Conservation (phyloP, 1,140 invertebrate genomes). For the Caenorhabditis briggsae region DNA sequence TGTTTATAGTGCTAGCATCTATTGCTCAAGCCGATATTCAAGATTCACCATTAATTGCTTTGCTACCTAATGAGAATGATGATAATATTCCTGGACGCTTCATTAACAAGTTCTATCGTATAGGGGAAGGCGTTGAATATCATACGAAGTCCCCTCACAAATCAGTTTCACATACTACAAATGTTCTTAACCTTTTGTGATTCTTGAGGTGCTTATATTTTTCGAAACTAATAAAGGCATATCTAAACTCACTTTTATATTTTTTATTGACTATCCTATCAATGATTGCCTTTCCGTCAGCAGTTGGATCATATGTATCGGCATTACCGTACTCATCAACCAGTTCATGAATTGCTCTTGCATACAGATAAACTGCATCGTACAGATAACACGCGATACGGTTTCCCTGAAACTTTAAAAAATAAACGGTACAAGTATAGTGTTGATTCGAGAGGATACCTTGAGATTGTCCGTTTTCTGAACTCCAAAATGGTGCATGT, state of each 20-base stretch:
- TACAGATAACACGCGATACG: slow-evolving; percentile 95
- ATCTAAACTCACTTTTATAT: slow-evolving; percentile 83
- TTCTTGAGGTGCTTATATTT: too few species aligned
- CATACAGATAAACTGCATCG: slow-evolving; percentile 93
- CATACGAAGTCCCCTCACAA: not conserved
- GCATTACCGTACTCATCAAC: slow-evolving; percentile 81
- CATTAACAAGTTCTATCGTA: slow-evolving; percentile 6
- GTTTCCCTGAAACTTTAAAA: slow-evolving; percentile 82
- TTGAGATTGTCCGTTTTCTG: slow-evolving; percentile 60
- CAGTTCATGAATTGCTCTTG: slow-evolving; percentile 86
- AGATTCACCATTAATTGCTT: not conserved
- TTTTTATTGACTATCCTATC: slow-evolving; percentile 82
- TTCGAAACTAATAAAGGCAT: too few species aligned
- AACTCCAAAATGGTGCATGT: slow-evolving; percentile 72
- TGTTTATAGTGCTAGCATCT: not conserved
- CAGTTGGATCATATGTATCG: slow-evolving; percentile 77
- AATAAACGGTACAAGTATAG: not conserved
- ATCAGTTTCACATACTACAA: too few species aligned
- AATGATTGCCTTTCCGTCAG: slow-evolving; percentile 84
- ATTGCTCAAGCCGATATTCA: not conserved
- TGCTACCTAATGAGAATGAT: not conserved
- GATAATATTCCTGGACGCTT: not conserved
- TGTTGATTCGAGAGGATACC: not conserved
- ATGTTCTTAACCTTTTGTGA: too few species aligned
- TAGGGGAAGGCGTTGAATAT: slow-evolving; percentile 17